These are phyloP conservation scores for Ceyx cyanopectus DNA, from an alignment of 2,113 vertebrate species.

Conservation along the genomic window DNA sequence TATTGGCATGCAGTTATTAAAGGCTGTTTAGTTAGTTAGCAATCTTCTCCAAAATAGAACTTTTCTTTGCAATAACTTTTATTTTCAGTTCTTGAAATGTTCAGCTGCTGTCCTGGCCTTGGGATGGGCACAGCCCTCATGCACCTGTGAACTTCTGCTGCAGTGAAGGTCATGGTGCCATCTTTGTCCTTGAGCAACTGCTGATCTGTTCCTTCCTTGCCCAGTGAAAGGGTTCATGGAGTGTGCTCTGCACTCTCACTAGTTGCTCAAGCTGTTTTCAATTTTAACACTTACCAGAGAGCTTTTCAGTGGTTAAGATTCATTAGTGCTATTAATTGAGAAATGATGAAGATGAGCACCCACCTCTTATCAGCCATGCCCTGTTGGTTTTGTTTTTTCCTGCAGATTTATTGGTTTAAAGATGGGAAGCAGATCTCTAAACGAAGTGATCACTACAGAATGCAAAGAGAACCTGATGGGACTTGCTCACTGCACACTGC, in stretches of 20 bases:
- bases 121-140: neutral
- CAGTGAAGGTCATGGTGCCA: neutral
- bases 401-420: conserved; percentile 98
- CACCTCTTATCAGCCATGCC: neutral
- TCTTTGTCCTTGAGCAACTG: neutral
- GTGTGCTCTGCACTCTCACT: neutral
- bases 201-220: neutral
- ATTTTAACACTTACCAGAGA: neutral
- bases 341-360: neutral
- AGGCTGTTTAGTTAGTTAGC: neutral
- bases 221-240: neutral
- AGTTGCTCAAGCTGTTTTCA: fast-evolving
- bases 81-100: neutral
- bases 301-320: neutral
- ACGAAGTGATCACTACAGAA: conserved; percentile 93
- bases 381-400: neutral
- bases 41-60: neutral
- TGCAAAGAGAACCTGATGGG: conserved; percentile 89
- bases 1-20: neutral
- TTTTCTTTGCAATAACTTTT: neutral
- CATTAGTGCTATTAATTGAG: neutral
- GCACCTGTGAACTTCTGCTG: neutral
- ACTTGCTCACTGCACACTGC: conserved; percentile 90
- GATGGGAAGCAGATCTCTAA: conserved; percentile 99
- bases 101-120: neutral